These are phyloP conservation scores for Aproaerema taeniolella DNA, from an alignment of 2,888 invertebrate genomes.

Conservation along the genomic window DNA sequence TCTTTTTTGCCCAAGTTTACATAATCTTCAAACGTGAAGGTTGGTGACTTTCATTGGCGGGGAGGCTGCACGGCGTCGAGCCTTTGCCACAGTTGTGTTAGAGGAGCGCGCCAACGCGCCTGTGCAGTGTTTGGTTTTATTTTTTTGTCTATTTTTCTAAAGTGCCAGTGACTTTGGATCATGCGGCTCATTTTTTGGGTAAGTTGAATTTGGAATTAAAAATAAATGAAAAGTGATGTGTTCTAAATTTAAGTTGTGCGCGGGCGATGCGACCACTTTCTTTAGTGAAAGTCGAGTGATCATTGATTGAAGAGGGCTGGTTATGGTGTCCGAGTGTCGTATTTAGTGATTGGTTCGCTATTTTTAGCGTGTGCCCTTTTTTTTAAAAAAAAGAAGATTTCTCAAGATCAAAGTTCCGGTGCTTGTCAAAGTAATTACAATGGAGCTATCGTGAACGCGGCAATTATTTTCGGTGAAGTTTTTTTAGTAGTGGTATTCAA, in stretches of 20 bases:
- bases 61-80: constrained; percentile 45
- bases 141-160: constrained; percentile 41
- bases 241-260: constrained; percentile 14
- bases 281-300: constrained; percentile 55
- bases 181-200: constrained; percentile 72
- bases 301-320: constrained; percentile 43
- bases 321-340: constrained; percentile 35
- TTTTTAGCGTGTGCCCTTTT: constrained; percentile 21
- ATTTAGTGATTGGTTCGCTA: constrained; percentile 27
- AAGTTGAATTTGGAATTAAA: constrained; percentile 33
- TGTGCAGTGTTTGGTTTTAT: constrained; percentile 53
- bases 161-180: constrained; percentile 61
- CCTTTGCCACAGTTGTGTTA: constrained; percentile 50
- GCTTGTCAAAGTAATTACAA: constrained; percentile 7
- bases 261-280: constrained; percentile 40
- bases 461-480: constrained; percentile 1
- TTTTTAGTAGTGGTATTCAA: background rate
- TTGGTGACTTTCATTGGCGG: constrained; percentile 59
- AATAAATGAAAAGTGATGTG: constrained; percentile 6
- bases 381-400: constrained; percentile 8
- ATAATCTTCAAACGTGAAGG: constrained; percentile 69
- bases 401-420: constrained; percentile 3
- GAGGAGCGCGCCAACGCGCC: constrained; percentile 64
- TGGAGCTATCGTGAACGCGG: background rate
- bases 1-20: constrained; percentile 50